Conservation (phyloP, 2,113 vertebrate species). For the Pedionomus torquatus region DNA sequence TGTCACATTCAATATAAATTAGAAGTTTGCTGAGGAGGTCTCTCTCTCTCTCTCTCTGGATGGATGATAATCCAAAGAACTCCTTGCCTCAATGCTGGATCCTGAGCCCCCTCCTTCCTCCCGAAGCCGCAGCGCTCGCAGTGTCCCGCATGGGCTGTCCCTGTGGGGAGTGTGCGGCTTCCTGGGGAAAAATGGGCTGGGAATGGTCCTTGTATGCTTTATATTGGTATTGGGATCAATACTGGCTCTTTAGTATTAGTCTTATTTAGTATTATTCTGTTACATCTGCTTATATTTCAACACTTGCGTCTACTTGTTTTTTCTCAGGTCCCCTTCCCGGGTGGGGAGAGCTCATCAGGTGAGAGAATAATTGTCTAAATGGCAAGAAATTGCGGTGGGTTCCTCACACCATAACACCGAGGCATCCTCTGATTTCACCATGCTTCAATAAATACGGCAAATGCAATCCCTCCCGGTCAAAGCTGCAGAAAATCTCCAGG, state of each 20-base stretch:
- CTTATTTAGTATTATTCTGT: not conserved
- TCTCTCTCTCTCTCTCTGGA: not conserved
- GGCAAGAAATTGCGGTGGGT: not conserved
- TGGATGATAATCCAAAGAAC: not conserved
- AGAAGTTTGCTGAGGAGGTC: not conserved
- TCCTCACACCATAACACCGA: not conserved
- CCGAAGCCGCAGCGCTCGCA: not conserved
- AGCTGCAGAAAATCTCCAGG: not conserved
- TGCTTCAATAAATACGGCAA: not conserved
- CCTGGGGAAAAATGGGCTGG: not conserved
- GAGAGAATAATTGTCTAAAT: not conserved
- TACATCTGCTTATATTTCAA: not conserved
- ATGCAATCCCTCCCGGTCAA: no score
- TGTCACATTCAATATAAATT: not conserved
- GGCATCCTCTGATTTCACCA: not conserved
- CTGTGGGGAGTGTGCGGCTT: not conserved
- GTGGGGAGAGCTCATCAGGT: not conserved
- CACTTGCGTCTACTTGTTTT: not conserved
- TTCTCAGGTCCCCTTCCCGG: not conserved
- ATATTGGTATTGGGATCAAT: not conserved
- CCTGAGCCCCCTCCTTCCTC: not conserved
- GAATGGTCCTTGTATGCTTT: not conserved
- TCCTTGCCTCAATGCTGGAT: not conserved
- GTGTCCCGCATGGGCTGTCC: not conserved
- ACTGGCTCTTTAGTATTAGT: not conserved